Base-by-base conservation (phyloP, 2,888 invertebrate genomes). In the Ditylenchus weischeri region DNA sequence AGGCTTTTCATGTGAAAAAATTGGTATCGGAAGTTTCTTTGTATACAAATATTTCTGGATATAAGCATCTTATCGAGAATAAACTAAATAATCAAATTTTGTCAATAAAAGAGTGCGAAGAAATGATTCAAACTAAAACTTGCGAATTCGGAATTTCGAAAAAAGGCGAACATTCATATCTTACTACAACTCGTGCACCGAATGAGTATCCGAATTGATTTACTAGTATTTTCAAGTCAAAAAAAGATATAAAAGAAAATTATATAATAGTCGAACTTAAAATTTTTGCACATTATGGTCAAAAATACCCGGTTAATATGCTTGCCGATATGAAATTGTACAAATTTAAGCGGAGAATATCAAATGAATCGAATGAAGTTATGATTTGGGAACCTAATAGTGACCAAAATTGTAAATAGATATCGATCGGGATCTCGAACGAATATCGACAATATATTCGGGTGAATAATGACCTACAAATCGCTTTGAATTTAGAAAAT, bases 191-290 rank as follows among this genome's bases (percentile, higher is more conserved):
- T 68, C 74, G 76, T 68, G 60, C 72, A 36, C 38, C 58, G 29
- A 65, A 43, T 60, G 73, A 76, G 47, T 76, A 73, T 75, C 75
- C 75, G 4, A 75, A 75, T 69, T 18, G 75, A 74, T 76, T 75
- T 57, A 71, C 74, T 57, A 74, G 74, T 61, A 61, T 75, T 0
- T 73, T 75, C 36, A 50, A 65, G n/a, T 29, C 58, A 21, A 75
- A 74, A 66, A 63, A 67, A 66, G 76, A 74, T 70, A 66, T 69
- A 57, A 75, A 75, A 69, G 71, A 75, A 60, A 75, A 75, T 64
- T 75, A 73, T 75, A 65, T 75, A 0, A 65, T 75, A 35, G 76
- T 75, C 66, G 75, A 75, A 64, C 76, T 75, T 29, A 75, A 75
- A 57, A 73, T 75, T 4, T 75, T 72, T 62, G 69, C 71, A 2